Evolutionary conservation across 2,888 invertebrate genomes (phyloP).

Genomic region (Ophraella communa): DNA sequence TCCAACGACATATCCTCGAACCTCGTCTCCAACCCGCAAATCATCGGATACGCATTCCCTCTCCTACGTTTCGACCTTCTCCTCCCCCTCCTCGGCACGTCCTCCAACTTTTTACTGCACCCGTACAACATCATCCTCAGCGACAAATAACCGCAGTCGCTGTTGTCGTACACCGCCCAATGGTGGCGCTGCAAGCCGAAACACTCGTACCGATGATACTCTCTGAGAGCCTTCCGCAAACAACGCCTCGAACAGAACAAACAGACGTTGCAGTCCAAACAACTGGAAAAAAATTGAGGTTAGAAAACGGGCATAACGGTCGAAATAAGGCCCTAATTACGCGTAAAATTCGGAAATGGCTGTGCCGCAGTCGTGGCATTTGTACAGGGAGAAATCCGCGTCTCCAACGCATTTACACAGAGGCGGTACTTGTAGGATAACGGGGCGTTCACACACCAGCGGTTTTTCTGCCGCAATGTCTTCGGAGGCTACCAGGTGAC

Average conservation of each 20-base stretch:
- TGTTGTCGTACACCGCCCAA: slow-evolving; percentile 40
- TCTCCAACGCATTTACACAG: slow-evolving; percentile 37
- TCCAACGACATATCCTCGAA: slow-evolving; percentile 32
- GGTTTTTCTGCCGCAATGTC: slow-evolving; percentile 31
- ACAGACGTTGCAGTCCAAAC: slow-evolving; percentile 42
- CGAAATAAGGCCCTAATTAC: slow-evolving; percentile 31
- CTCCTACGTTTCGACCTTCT: too few species aligned
- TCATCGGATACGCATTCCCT: slow-evolving; percentile 41
- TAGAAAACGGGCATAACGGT: too few species aligned
- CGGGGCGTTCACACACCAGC: slow-evolving; percentile 41
- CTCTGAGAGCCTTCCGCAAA: slow-evolving; percentile 32
- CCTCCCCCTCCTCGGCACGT: too few species aligned
- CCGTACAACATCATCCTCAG: slow-evolving; percentile 46
- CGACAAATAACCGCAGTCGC: slow-evolving; percentile 42
- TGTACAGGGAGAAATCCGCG: slow-evolving; percentile 30
- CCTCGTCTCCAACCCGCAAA: slow-evolving; percentile 39
- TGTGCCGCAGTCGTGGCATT: slow-evolving; percentile 45
- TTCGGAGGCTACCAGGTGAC: slow-evolving; percentile 33
- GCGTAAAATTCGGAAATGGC: slow-evolving; percentile 37
- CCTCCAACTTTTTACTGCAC: slow-evolving; percentile 36
- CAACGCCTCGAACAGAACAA: slow-evolving; percentile 43
- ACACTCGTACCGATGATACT: slow-evolving; percentile 47
- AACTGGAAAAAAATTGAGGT: slow-evolving; percentile 35
- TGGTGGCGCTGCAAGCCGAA: slow-evolving; percentile 46
- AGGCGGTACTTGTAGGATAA: slow-evolving; percentile 43